Conservation (phyloP, 2,797 vertebrate genomes). For the Gallinago stenura region DNA sequence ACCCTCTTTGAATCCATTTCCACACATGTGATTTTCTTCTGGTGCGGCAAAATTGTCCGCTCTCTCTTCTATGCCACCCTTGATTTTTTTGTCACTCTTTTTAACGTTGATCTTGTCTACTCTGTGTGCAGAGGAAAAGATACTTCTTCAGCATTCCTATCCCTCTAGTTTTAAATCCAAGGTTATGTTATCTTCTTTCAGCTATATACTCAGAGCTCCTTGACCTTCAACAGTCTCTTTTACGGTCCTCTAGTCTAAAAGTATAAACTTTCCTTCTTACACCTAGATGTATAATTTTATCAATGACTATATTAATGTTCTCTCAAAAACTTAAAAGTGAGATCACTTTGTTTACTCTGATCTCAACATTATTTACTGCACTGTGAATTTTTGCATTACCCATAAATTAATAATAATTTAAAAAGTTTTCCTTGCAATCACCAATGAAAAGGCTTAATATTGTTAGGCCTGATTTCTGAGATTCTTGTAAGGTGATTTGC, state of each 20-base stretch:
- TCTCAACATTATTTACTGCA: neutral
- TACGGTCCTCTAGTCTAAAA: neutral
- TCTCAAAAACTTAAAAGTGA: neutral
- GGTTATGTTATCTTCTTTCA: neutral
- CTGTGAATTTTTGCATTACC: neutral
- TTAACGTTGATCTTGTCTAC: neutral
- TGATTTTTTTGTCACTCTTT: neutral
- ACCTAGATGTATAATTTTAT: neutral
- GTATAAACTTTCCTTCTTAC: neutral
- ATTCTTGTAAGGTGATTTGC: neutral
- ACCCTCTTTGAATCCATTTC: neutral
- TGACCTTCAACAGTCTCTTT: neutral
- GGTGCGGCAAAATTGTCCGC: accelerated
- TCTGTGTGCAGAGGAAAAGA: neutral
- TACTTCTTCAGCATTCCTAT: neutral
- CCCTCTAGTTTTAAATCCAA: neutral
- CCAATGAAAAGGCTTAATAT: neutral
- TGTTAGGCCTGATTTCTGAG: neutral
- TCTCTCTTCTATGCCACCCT: neutral
- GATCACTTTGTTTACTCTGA: neutral
- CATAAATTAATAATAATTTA: neutral
- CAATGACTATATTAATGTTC: neutral
- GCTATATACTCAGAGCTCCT: neutral
- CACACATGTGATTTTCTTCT: neutral
- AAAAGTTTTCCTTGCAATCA: neutral